Evolutionary conservation across 2,113 vertebrate species (phyloP), one percentile per base, ranked within the genome.

Genomic region (Myanophis thanlyinensis): DNA sequence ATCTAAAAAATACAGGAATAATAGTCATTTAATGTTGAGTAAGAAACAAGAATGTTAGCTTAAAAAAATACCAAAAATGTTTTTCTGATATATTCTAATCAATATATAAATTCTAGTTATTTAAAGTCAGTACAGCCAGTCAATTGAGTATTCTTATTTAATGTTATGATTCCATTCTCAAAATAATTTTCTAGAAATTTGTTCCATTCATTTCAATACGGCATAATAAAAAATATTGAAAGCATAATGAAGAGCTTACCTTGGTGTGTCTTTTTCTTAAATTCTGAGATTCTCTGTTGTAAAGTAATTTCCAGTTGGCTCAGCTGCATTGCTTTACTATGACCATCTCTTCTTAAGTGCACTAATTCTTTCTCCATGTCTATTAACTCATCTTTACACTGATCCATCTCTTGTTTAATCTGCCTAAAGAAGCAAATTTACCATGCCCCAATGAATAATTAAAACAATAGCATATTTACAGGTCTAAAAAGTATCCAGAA

Each of bases 291-390:
- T 94, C 98, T 98, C 96, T 99, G 98, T 95, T 98, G 97, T 95
- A 99, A 97, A 96, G 97, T 97, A 95, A 98, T 97, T 95, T 98
- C 98, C 98, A 99, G 96, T 80, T 98, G 98, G 92, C 94, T 97
- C 27, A 99, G 97, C 91, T 98, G 98, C 12, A 97, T 96, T 18
- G 98, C 96, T 96, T 99, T 99, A 85, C 96, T 97, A 97, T 98
- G 98, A 40, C 97, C 98, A 95, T 98, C 98, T 53, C 87, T 93
- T 51, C 98, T 98, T 56, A 98, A 96, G 47, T 98, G 98, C 91
- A 98, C 94, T 90, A 98, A 88, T 91, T 98, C 97, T 97, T 97
- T 97, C 95, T 98, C 98, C 97, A 96, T 97, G 95, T 96, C 95
- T 87, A 88, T 97, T 91, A 98, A 94, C 89, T 99, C 98, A 85